Evolutionary conservation across 1,140 invertebrate species (phyloP), one percentile per base, ranked within the genome.

Genomic region (Drosophila ananassae): DNA sequence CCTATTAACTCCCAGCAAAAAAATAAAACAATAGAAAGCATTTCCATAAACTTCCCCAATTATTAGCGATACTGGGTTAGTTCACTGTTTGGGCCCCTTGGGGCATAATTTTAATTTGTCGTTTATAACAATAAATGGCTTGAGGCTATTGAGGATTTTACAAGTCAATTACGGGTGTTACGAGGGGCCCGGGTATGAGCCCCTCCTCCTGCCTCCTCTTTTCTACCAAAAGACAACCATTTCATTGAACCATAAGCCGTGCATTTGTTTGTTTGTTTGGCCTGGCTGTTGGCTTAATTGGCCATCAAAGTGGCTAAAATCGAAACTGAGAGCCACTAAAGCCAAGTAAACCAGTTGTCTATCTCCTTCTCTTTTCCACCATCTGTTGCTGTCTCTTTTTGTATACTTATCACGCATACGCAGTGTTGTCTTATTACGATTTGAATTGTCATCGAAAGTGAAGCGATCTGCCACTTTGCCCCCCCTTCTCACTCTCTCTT

Each of bases 351-450:
- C 81, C 62, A 73, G 82, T 81, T 81, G 51, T 44, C 37, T 13
- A 13, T 17, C 4, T 22, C 9, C 10, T 3, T 47, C 44, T 21
- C 44, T 47, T 21, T 21, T 21, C 10, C 17, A 0, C 4, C 2
- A 2, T 9, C 1, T 22, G 3, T 47, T 22, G 2, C 13, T 4
- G 12, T 60, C 57, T 34, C 30, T 25, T 22, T 37, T 47, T 25
- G 21, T 22, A 56, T 56, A 67, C 67, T 58, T 69, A 84, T 77
- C 81, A 87, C 80, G 82, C 80, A 84, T 87, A 87, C 77, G 82
- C 60, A 67, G 81, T 62, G 68, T 85, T 73, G 77, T 52, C 64
- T 68, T 74, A 83, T 87, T 81, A 81, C 74, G 63, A 87, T 85
- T 87, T 76, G 57, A 82, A 81, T 71, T 72, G 71, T 59, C 41